Evolutionary conservation across 2,113 vertebrate genomes (phyloP).

Genomic region (Perca fluviatilis): DNA sequence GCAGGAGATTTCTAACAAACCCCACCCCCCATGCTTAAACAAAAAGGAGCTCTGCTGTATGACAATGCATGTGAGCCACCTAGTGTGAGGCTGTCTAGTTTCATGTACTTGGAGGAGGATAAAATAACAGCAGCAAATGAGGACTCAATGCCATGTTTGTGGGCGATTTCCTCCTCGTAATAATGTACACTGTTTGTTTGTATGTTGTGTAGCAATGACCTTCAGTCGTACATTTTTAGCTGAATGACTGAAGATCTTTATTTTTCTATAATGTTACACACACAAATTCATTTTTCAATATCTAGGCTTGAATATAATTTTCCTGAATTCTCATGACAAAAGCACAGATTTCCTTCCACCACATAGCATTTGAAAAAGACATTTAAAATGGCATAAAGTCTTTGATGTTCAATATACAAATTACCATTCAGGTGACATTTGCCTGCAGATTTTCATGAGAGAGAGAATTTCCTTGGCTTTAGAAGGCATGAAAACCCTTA

Average conservation of each 20-base stretch:
- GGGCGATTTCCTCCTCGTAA: not conserved
- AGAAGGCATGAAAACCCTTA: conserved; percentile 53
- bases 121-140: conserved; percentile 19
- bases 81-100: conserved; percentile 72
- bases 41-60: conserved; percentile 26
- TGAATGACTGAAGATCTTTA: conserved; percentile 2
- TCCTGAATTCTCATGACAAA: conserved; percentile 1
- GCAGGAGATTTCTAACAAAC: conserved; percentile 20
- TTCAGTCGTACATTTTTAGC: not conserved
- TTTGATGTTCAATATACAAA: conserved; percentile 42
- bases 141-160: not conserved
- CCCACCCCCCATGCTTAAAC: not conserved
- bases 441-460: conserved; percentile 39
- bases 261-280: not conserved
- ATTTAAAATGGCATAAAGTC: conserved; percentile 24
- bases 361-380: conserved; percentile 9
- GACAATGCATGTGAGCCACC: conserved; percentile 80
- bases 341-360: conserved; percentile 18
- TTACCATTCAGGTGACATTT: conserved; percentile 66
- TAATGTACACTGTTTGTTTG: not conserved
- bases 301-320: not conserved
- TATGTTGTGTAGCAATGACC: not conserved
- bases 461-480: conserved; percentile 25
- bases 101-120: conserved; percentile 26
- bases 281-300: not conserved